Evolutionary conservation across 2,797 vertebrate species (phyloP).

Genomic region (Sebastes diaconus): DNA sequence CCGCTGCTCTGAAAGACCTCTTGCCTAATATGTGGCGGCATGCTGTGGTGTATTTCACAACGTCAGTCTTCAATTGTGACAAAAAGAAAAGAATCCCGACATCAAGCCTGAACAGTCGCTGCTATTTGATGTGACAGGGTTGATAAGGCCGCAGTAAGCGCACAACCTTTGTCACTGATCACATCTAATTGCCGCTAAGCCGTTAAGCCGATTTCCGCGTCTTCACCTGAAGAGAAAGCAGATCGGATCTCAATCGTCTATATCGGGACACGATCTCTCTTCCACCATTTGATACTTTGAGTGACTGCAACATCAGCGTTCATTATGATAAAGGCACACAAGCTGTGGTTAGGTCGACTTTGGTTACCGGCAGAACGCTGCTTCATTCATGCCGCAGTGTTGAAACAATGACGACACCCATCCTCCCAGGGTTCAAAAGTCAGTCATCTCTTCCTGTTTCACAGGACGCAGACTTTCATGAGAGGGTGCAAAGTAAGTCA

Average conservation of each 20-base stretch:
- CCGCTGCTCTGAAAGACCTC: not conserved
- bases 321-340: not conserved
- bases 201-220: constrained; percentile 36
- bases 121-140: constrained; percentile 17
- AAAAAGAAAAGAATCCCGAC: not conserved
- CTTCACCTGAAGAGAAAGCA: constrained; percentile 45
- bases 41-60: constrained; percentile 2
- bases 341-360: not conserved
- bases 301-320: not conserved
- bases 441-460: constrained; percentile 80
- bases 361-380: not conserved
- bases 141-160: constrained; percentile 21
- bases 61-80: not conserved
- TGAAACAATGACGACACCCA: constrained; percentile 70
- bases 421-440: constrained; percentile 74
- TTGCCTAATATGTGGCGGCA: not conserved
- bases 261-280: constrained; percentile 4
- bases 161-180: constrained; percentile 37
- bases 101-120: not conserved
- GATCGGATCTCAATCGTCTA: constrained; percentile 28
- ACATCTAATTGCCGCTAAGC: constrained; percentile 54
- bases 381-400: constrained; percentile 50
- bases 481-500: constrained; percentile 53
- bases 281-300: constrained; percentile 14
- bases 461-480: constrained; percentile 76